Conservation (phyloP, 2,888 invertebrate species). For the Oscheius myriophilus region DNA sequence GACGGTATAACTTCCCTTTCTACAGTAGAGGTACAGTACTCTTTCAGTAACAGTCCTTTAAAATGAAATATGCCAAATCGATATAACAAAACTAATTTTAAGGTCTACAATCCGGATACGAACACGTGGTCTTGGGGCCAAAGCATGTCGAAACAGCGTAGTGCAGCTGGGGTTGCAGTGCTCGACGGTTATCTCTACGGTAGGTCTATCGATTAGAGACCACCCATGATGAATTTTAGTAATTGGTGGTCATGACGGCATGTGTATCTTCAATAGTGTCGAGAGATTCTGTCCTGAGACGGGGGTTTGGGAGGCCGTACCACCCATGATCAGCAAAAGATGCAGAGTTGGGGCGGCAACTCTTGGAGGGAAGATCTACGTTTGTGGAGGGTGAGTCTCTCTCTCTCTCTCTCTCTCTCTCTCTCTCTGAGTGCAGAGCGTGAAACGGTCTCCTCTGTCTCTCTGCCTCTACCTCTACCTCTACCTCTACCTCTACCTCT, state of each 20-base stretch:
- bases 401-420: background rate
- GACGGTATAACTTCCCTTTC: slow-evolving; percentile 81
- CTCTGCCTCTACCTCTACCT: background rate
- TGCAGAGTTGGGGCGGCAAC: slow-evolving; percentile 86
- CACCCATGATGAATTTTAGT: slow-evolving; percentile 44
- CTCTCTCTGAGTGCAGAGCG: no score
- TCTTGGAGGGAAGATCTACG: slow-evolving; percentile 84
- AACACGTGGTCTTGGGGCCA: slow-evolving; percentile 71
- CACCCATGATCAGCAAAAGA: slow-evolving; percentile 83
- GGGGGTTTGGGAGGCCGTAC: slow-evolving; percentile 75
- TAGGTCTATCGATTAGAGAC: slow-evolving; percentile 9
- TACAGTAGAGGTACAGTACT: slow-evolving; percentile 79
- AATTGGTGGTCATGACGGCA: slow-evolving; percentile 86
- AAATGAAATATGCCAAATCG: no score
- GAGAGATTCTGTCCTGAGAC: slow-evolving; percentile 83
- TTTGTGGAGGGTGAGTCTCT: slow-evolving; percentile 77
- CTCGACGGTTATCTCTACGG: slow-evolving; percentile 73
- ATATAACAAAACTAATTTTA: background rate
- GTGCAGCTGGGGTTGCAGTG: slow-evolving; percentile 73
- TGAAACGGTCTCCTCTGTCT: no score
- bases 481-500: no score
- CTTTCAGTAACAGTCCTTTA: no score
- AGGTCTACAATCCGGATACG: slow-evolving; percentile 40
- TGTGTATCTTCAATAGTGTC: slow-evolving; percentile 78
- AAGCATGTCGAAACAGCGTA: slow-evolving; percentile 73